Base-by-base conservation (phyloP, 1,140 invertebrate species). In the Cardiocondyla obscurior region DNA sequence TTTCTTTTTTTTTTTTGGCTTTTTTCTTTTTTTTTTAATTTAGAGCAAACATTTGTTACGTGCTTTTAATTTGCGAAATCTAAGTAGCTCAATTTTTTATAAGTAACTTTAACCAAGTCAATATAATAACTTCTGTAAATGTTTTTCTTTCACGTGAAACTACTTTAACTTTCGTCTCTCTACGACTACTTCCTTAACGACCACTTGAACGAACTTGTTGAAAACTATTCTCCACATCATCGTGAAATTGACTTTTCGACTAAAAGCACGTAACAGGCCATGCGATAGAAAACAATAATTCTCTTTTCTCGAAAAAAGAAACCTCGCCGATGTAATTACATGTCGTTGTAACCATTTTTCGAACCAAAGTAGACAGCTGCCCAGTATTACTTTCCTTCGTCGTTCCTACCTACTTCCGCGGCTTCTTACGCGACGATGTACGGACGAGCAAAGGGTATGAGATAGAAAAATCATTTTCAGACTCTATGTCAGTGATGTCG, bases 401-500 rank as follows among this genome's bases (percentile, higher is more conserved):
- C 42, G 33, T 81, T 30, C 46, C 55, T 49, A 55, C 28, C 57
- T 25, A 55, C n/a, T n/a, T n/a, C 44, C 22, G 14, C 57, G 44
- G n/a, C 64, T 85, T 67, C 36, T 74, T 57, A 25, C 46, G 30
- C 51, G 42, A n/a, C 10, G 62, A 64, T 46, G 55, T 85, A 70
- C 28, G 16, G n/a, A 67, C 60, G 39, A 10, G 22, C 14, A 12
- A 25, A 14, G 7, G 12, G 5, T 19, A 36, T 14, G 12, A 83
- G 12, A 58, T 6, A 82, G 22, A 67, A 55, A 82, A 87, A 60
- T 88, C 25, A 87, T 85, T 92, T 92, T 10, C 84, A 95, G 97
- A 97, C 94, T 97, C 96, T 14, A 95, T 96, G 95, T 97, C 96
- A 4, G 95, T 96, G 85, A 96, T 96, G 91, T 97, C 96, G 83